Evolutionary conservation across 2,888 invertebrate genomes (phyloP), one percentile per base, ranked within the genome.

Genomic region (Orthosia cruda): DNA sequence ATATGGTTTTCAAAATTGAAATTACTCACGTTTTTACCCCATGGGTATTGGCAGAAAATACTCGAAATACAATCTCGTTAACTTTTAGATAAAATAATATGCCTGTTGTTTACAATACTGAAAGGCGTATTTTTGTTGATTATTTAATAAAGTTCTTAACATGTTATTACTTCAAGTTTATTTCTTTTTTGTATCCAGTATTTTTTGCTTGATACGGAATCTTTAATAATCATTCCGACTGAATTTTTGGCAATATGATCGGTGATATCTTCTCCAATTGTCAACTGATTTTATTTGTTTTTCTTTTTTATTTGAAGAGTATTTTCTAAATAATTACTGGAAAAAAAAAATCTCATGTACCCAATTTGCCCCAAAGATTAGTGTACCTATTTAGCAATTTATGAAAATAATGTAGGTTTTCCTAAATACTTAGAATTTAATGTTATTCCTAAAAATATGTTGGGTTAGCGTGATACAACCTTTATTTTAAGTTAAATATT

Each of bases 351-450:
- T n/a, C 12, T 54, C 13, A 54, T 7, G 13, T 20, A 20, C 15
- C 4, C n/a, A 59, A 32, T 20, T n/a, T n/a, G 5, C 12, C 12
- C 59, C 40, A 40, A 59, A 59, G n/a, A 58, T 40, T n/a, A n/a
- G 1, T n/a, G 3, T 40, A 4, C 4, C 40, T 0, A 40, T 61
- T 45, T 20, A 20, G 7, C 32, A 32, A 58, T 32, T 11, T 59
- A 15, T 7, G 59, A n/a, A 59, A 59, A n/a, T 4, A 7, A 15
- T 26, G 7, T 55, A 23, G 18, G 1, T n/a, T 13, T 5, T 45
- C 45, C 45, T 45, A 45, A 45, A 45, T 13, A 20, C n/a, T 61
- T 61, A 61, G 61, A 45, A 40, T 61, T 59, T 61, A 61, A 45
- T 20, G 20, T n/a, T 40, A 40, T 40, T 40, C 40, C 40, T 40